Conservation (phyloP, 2,888 invertebrate genomes). For the Mactromeris polynyma region DNA sequence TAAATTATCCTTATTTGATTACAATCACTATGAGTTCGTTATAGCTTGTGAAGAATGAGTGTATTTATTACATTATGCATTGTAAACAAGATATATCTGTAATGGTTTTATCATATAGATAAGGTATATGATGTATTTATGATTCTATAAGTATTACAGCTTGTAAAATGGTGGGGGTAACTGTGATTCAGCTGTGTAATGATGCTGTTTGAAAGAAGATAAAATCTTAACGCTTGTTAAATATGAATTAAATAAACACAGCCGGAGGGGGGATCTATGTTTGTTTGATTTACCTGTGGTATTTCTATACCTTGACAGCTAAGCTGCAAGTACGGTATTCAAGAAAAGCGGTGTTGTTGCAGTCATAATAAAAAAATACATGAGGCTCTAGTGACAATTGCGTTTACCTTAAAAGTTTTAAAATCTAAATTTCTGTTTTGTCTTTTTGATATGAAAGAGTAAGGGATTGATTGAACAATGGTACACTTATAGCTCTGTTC, state of each 20-base stretch:
- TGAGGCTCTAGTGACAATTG: no score
- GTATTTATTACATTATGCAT: no score
- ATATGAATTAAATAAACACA: neutral
- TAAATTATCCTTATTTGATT: conserved; percentile 1
- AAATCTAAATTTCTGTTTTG: no score
- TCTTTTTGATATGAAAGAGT: no score
- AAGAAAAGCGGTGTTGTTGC: no score
- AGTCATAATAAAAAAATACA: no score
- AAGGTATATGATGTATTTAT: conserved; percentile 1
- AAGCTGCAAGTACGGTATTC: no score
- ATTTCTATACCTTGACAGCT: no score
- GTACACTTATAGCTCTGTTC: no score
- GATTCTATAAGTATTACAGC: neutral
- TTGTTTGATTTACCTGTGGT: neutral
- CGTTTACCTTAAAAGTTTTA: no score
- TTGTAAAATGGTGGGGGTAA: neutral
- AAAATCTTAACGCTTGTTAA: neutral
- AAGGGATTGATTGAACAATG: no score
- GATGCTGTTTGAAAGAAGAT: neutral
- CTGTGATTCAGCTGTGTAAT: neutral
- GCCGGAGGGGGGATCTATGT: neutral
- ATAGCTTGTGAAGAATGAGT: neutral
- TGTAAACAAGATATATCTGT: neutral
- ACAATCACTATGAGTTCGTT: neutral
- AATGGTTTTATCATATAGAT: neutral